These are phyloP conservation scores for Geophilus truncorum DNA, from an alignment of 2,888 invertebrate species.

Conservation along the genomic window DNA sequence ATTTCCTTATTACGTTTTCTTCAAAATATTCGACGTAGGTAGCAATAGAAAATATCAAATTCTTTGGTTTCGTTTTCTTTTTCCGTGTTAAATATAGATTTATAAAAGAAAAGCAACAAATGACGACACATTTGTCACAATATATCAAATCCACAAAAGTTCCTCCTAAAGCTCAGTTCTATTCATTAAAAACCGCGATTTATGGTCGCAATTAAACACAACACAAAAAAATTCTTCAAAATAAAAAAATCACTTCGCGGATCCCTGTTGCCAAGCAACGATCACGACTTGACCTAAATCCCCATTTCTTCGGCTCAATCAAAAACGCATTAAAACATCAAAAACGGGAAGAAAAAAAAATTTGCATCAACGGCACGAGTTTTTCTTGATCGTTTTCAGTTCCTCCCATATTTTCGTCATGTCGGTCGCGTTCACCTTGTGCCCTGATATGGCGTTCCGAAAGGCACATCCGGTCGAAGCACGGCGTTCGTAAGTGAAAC, in stretches of 20 bases:
- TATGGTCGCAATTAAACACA: neutral
- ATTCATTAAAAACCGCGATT: neutral
- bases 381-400: conserved; percentile 33
- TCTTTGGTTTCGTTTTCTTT: neutral
- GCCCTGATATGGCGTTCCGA: conserved; percentile 35
- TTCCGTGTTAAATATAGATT: neutral
- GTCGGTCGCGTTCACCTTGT: conserved; percentile 35
- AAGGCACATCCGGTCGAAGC: conserved; percentile 52
- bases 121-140: conserved; percentile 5
- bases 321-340: neutral
- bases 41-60: neutral
- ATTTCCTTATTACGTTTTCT: neutral
- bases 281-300: neutral
- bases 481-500: conserved; percentile 58
- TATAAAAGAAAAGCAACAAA: conserved; percentile 1
- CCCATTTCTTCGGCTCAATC: neutral
- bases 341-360: neutral
- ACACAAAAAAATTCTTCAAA: neutral
- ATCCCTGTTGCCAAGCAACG: neutral
- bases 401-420: conserved; percentile 37
- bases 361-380: conserved; percentile 20
- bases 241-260: neutral
- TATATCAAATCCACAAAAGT: neutral
- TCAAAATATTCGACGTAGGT: neutral
- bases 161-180: neutral